phyloP scores from a whole-genome alignment of 1,140 invertebrate species.

The Drosophila mauritiana region DNA sequence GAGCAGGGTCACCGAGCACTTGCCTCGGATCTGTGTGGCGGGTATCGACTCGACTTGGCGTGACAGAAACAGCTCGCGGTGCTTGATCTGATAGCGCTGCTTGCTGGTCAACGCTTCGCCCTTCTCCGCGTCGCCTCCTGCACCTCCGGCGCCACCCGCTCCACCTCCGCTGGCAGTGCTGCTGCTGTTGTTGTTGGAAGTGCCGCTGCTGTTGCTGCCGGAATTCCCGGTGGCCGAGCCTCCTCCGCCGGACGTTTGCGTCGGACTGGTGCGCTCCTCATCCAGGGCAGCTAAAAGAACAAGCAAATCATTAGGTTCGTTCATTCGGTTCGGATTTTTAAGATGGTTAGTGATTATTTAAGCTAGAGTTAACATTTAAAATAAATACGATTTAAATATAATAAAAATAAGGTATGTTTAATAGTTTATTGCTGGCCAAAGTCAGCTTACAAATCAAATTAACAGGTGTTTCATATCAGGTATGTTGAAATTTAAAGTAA shows the following conservation, averaged over 20 bases:
- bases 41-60: constrained; percentile 99
- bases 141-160: constrained; percentile 28
- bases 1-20: constrained; percentile 98
- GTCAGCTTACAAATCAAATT: neutral
- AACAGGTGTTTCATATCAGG: neutral
- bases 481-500: neutral
- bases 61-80: constrained; percentile 98
- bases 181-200: constrained; percentile 47
- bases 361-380: neutral
- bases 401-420: neutral
- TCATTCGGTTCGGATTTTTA: neutral
- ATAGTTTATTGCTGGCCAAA: no score
- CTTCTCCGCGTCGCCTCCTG: constrained; percentile 67
- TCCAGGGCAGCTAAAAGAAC: constrained; percentile 85
- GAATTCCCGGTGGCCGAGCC: constrained; percentile 51
- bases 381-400: neutral
- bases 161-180: constrained; percentile 72
- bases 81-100: constrained; percentile 97
- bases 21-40: constrained; percentile 99
- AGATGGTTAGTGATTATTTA: neutral
- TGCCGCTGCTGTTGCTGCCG: constrained; percentile 42
- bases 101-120: constrained; percentile 87
- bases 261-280: constrained; percentile 85
- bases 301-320: neutral
- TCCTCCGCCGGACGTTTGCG: constrained; percentile 83